Conservation (phyloP, 2,797 vertebrate genomes). For the Brachyrhaphis roseni region DNA sequence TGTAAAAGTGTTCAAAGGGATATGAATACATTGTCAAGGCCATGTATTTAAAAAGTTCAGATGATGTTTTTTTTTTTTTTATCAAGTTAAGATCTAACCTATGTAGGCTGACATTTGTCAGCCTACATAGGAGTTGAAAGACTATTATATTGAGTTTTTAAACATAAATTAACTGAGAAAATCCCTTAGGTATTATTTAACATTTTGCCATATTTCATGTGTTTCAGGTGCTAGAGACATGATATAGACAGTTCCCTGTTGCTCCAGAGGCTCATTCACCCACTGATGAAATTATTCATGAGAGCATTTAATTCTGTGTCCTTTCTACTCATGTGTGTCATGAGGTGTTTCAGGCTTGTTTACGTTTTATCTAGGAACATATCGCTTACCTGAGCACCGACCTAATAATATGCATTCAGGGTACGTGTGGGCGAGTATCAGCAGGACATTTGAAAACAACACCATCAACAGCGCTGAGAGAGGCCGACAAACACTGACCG, state of each 20-base stretch:
- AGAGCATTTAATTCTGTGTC: slow-evolving; percentile 66
- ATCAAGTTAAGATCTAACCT: no score
- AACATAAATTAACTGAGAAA: neutral
- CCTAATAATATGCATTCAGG: slow-evolving; percentile 72
- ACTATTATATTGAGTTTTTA: neutral
- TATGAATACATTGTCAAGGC: neutral
- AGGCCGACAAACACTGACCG: slow-evolving; percentile 57
- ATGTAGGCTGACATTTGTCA: no score
- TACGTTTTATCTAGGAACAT: slow-evolving; percentile 78
- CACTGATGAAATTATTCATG: slow-evolving; percentile 75
- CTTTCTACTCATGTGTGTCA: slow-evolving; percentile 61
- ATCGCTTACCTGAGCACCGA: slow-evolving; percentile 79
- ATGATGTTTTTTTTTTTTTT: neutral
- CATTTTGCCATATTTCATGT: slow-evolving; percentile 39
- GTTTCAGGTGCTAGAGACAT: slow-evolving; percentile 43
- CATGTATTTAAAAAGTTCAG: neutral
- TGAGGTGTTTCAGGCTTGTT: slow-evolving; percentile 73
- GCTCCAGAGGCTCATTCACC: slow-evolving; percentile 52
- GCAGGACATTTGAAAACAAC: slow-evolving; percentile 81
- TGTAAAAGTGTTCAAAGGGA: neutral
- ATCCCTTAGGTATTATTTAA: neutral
- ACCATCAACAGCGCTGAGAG: slow-evolving; percentile 71
- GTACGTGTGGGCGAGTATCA: slow-evolving; percentile 62
- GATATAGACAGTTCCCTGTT: slow-evolving; percentile 24
- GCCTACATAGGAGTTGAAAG: neutral